Evolutionary conservation across 2,888 invertebrate genomes (phyloP).

Genomic region (Cheiracanthium punctorium): DNA sequence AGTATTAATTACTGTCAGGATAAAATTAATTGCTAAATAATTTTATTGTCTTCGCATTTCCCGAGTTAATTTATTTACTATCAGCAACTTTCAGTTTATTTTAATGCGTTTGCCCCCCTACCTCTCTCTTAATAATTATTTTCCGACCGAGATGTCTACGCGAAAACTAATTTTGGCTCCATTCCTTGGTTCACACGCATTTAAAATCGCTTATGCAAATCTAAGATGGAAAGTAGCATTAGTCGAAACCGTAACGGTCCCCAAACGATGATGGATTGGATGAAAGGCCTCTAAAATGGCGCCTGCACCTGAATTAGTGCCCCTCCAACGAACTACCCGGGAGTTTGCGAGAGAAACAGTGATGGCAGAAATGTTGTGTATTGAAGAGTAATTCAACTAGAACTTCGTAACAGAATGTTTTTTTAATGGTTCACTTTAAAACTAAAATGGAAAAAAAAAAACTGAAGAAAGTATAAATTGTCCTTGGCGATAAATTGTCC

Average conservation of each 20-base stretch:
- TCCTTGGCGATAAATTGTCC: too few relatives aligned
- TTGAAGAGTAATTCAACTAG: background rate
- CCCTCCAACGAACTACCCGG: background rate
- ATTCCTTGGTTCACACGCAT: constrained; percentile 15
- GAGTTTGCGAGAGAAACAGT: background rate
- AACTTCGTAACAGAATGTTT: background rate
- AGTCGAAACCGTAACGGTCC: constrained; percentile 12
- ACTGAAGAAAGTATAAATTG: too few relatives aligned
- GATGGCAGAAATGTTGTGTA: background rate
- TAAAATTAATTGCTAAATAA: too few relatives aligned
- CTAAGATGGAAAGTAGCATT: constrained; percentile 6
- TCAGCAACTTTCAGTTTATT: background rate
- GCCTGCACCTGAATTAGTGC: background rate
- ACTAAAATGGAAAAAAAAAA: background rate
- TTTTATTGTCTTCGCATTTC: too few relatives aligned
- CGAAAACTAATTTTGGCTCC: constrained; percentile 3
- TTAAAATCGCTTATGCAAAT: constrained; percentile 17
- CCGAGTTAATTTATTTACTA: background rate
- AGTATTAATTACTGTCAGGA: too few relatives aligned
- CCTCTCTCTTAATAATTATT: background rate
- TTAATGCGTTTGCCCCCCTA: background rate
- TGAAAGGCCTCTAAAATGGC: constrained; percentile 10
- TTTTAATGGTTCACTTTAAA: background rate
- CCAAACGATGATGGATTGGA: constrained; percentile 15
- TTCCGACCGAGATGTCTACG: background rate